A percentile compares a stretch with the other conserved stretches of the same genome.
Evolutionary conservation across 2,888 invertebrate genomes (phyloP).

Genomic region (Rhyacophila evoluta): DNA sequence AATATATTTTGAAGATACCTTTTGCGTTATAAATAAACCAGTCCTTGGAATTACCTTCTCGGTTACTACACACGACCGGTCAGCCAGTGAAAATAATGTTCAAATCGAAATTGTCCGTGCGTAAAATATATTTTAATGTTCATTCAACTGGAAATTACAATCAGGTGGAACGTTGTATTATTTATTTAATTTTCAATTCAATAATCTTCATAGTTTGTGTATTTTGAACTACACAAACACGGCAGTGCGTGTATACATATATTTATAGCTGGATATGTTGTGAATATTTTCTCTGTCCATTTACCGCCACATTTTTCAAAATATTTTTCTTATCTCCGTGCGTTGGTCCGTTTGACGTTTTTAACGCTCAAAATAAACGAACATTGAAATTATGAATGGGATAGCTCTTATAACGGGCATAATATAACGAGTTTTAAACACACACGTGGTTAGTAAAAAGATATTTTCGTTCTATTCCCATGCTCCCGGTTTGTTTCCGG

Average conservation of each 20-base stretch:
- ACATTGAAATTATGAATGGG: neutral
- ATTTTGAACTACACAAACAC: no score
- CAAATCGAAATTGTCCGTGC: constrained; percentile 5
- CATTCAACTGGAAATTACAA: neutral
- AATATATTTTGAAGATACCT: neutral
- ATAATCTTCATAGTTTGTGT: no score
- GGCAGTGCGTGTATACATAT: no score
- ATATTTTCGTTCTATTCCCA: constrained; percentile 34
- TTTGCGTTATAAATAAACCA: constrained; percentile 10
- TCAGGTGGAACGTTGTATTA: neutral
- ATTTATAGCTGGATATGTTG: no score
- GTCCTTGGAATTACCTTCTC: constrained; percentile 25
- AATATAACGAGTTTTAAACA: neutral
- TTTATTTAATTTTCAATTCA: neutral
- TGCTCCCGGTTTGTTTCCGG: constrained; percentile 31
- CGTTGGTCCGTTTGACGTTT: neutral
- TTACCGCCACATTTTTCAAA: constrained; percentile 5
- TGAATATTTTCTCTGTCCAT: neutral
- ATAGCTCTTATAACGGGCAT: neutral
- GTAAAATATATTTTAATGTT: neutral
- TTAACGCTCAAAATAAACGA: neutral
- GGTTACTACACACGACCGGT: neutral
- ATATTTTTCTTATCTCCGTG: neutral
- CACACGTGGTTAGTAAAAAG: constrained; percentile 27
- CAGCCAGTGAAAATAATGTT: constrained; percentile 9